phyloP scores from a whole-genome alignment of 2,888 invertebrate species.

The Diaprepes abbreviatus region DNA sequence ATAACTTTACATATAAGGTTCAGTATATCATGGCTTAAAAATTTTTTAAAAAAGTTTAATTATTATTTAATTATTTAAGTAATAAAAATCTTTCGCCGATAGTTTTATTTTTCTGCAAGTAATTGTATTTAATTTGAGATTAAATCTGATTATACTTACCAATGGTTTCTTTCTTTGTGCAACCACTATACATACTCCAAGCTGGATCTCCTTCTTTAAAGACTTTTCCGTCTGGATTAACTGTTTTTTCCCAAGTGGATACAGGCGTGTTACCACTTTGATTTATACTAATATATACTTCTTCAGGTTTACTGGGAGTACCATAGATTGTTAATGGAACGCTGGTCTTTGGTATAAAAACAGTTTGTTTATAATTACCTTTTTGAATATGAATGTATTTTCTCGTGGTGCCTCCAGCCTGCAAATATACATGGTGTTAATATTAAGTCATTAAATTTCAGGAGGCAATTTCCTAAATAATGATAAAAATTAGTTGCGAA shows the following conservation, averaged over 20 bases:
- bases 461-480: too few relatives aligned
- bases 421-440: too few relatives aligned
- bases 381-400: constrained; percentile 12
- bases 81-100: too few relatives aligned
- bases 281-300: constrained; percentile 25
- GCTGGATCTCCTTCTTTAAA: constrained; percentile 38
- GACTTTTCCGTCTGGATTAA: constrained; percentile 19
- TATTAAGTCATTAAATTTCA: too few relatives aligned
- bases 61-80: too few relatives aligned
- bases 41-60: too few relatives aligned
- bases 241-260: constrained; percentile 14
- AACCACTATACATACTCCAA: constrained; percentile 24
- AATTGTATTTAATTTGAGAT: too few relatives aligned
- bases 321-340: constrained; percentile 27
- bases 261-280: constrained; percentile 24
- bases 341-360: constrained; percentile 13
- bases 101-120: too few relatives aligned
- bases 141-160: constrained; percentile 4
- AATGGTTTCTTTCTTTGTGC: constrained; percentile 14
- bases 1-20: too few relatives aligned
- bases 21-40: too few relatives aligned
- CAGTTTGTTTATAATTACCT: constrained; percentile 13
- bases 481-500: too few relatives aligned
- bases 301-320: constrained; percentile 1
- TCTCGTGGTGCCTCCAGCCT: constrained; percentile 23